Base-by-base conservation (phyloP, 2,888 invertebrate species). In the Ochropacha duplaris region DNA sequence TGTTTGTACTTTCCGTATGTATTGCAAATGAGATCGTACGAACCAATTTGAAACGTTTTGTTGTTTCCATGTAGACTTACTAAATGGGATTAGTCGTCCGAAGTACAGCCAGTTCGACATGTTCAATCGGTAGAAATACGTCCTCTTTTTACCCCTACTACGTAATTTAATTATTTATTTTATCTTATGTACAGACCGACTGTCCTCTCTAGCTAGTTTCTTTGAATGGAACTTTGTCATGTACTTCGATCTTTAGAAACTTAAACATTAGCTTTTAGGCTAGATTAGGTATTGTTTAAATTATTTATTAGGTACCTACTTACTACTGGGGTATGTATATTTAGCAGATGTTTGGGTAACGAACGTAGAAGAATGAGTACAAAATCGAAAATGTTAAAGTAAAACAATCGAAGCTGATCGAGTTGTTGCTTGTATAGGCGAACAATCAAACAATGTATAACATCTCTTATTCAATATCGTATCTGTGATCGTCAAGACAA, bases 401-500 rank as follows among this genome's bases (percentile, higher is more conserved):
- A 22, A 8, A 26, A 34, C 14, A 28, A 52, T 49, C 1, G 44
- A 12, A 31, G 24, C 16, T 51, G n/a, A 49, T 34, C 12, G 8
- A 28, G 22, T 50, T 56, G 26, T 50, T 56, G 39, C 39, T 36
- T 49, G 49, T 49, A 49, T 49, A 11, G 19, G 28, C 57, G 4
- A n/a, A 22, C 57, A 28, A 22, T 36, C 49, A 55, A 60, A 58
- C 58, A 58, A 57, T 55, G 54, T 54, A 50, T 54, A 50, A 57
- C 54, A 36, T 54, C 24, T 49, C 49, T 34, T 54, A 57, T 49
- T 54, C 54, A 54, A 54, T 54, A 54, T 54, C 26, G 44, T 64
- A 62, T 68, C 64, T 66, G 70, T 67, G 67, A 72, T 72, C 69
- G 69, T 71, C 65, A 64, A 64, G 66, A 71, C 65, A 70, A 76